These are phyloP conservation scores for Triplophysa yarkandensis DNA, from an alignment of 2,797 vertebrate genomes.

Conservation along the genomic window DNA sequence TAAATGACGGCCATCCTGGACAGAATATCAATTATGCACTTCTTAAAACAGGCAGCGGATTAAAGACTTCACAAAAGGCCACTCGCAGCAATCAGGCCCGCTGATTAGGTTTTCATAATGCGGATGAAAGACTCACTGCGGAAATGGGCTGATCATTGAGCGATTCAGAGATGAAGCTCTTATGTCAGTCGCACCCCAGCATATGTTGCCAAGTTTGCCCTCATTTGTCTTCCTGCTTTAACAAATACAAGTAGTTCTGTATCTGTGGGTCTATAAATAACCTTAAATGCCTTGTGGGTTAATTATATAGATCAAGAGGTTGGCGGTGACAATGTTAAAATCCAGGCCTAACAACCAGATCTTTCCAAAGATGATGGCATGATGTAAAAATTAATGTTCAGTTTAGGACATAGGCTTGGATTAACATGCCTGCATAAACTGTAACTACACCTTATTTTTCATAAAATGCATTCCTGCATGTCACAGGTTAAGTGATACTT, in stretches of 20 bases:
- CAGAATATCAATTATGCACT: conserved; percentile 87
- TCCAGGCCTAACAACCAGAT: conserved; percentile 49
- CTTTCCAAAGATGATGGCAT: conserved; percentile 55
- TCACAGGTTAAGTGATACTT: neutral
- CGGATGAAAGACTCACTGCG: conserved; percentile 64
- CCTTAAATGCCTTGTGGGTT: neutral
- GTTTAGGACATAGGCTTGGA: conserved; percentile 66
- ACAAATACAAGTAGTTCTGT: neutral
- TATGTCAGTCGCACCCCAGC: conserved; percentile 53
- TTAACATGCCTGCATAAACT: conserved; percentile 59
- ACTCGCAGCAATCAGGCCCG: conserved; percentile 72
- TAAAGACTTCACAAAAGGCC: conserved; percentile 77
- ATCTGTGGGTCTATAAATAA: conserved; percentile 27
- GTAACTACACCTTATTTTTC: conserved; percentile 48
- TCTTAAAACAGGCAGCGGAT: conserved; percentile 80
- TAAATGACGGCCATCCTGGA: conserved; percentile 81
- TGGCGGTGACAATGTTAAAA: conserved; percentile 24
- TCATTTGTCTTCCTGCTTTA: conserved; percentile 33
- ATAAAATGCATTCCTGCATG: conserved; percentile 40
- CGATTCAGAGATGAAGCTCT: conserved; percentile 55
- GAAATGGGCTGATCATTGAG: conserved; percentile 52
- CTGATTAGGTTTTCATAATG: conserved; percentile 76
- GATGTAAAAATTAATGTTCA: conserved; percentile 60
- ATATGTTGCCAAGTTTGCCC: conserved; percentile 46
- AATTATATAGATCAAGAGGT: conserved; percentile 28